phyloP scores from a whole-genome alignment of 2,797 vertebrate species.

The Kryptolebias ocellatus region DNA sequence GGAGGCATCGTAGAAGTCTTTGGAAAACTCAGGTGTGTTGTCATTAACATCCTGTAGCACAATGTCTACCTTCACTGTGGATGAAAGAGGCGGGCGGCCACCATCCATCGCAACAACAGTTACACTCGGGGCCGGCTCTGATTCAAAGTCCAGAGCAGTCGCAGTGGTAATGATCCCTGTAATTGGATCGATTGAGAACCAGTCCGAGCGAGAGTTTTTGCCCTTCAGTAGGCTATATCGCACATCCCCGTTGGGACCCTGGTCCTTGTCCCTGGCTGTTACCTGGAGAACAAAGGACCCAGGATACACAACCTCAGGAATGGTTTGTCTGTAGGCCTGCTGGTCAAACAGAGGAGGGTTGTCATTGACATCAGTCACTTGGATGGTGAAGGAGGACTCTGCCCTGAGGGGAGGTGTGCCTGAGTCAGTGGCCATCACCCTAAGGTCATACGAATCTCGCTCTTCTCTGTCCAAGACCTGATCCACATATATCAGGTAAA shows the following conservation, averaged over 20 bases:
- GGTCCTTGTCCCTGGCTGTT: conserved; percentile 93
- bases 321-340: conserved; percentile 91
- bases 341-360: conserved; percentile 94
- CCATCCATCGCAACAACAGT: conserved; percentile 91
- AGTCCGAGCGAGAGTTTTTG: conserved; percentile 84
- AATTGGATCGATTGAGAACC: conserved; percentile 92
- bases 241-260: conserved; percentile 93
- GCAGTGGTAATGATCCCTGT: conserved; percentile 95
- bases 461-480: conserved; percentile 93
- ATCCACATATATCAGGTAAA: conserved; percentile 97
- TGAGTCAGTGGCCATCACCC: conserved; percentile 94
- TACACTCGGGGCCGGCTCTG: conserved; percentile 88
- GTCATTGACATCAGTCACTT: conserved; percentile 95
- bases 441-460: conserved; percentile 91
- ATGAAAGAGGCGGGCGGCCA: conserved; percentile 88
- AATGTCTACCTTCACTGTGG: conserved; percentile 89
- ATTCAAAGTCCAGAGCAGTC: conserved; percentile 91
- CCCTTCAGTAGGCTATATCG: conserved; percentile 88
- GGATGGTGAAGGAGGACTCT: conserved; percentile 94
- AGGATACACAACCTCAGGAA: conserved; percentile 93
- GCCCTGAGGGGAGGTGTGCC: conserved; percentile 92
- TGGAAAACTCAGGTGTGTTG: conserved; percentile 91
- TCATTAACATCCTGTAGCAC: conserved; percentile 94
- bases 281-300: conserved; percentile 97
- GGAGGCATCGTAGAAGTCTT: conserved; percentile 90